These are phyloP conservation scores for Parotocinclus haroldoi DNA, from an alignment of 2,797 vertebrate genomes.

Conservation along the genomic window DNA sequence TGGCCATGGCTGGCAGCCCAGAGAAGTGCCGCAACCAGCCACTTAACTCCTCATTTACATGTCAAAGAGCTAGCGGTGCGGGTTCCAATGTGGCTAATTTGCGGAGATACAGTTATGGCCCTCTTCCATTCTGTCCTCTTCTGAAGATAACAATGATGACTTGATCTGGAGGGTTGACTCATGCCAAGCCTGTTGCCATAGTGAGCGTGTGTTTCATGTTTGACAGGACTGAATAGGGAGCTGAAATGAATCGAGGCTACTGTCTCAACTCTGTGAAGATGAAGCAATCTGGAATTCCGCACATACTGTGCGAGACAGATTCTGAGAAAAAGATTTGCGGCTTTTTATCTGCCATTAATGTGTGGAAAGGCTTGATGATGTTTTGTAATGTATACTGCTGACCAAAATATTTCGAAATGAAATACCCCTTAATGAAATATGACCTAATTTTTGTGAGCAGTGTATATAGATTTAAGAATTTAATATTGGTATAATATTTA, in stretches of 20 bases:
- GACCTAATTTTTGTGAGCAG: too few species aligned
- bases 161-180: slow-evolving; percentile 71
- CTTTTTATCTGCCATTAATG: slow-evolving; percentile 49
- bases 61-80: slow-evolving; percentile 67
- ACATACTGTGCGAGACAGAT: slow-evolving; percentile 60
- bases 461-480: background rate
- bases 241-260: slow-evolving; percentile 64
- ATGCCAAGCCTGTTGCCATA: slow-evolving; percentile 71
- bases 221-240: slow-evolving; percentile 50
- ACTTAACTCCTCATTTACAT: slow-evolving; percentile 79
- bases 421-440: too few species aligned
- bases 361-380: background rate
- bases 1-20: slow-evolving; percentile 68
- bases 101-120: slow-evolving; percentile 75
- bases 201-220: slow-evolving; percentile 57
- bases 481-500: background rate
- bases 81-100: slow-evolving; percentile 75
- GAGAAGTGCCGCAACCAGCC: slow-evolving; percentile 58
- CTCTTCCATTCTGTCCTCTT: slow-evolving; percentile 63
- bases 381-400: background rate
- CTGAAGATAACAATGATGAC: slow-evolving; percentile 70
- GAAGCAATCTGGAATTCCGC: slow-evolving; percentile 61
- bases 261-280: slow-evolving; percentile 62
- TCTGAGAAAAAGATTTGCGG: slow-evolving; percentile 58
- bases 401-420: too few species aligned